Conservation (phyloP, 2,888 invertebrate genomes). For the Anoplius nigerrimus region DNA sequence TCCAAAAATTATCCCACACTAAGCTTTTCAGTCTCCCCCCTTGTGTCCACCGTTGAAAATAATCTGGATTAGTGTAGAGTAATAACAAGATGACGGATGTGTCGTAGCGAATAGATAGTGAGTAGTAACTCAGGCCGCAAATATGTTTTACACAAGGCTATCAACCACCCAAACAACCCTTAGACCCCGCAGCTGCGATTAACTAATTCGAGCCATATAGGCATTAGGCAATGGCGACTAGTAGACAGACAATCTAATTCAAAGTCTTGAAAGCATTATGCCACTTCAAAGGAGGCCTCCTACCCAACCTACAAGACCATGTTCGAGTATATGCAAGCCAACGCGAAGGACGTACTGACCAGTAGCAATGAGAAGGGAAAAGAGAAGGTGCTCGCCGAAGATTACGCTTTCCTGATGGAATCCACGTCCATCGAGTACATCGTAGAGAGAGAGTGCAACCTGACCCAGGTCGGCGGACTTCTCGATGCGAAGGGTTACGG, state of each 20-base stretch:
- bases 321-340: conserved; percentile 85
- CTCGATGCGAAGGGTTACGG: conserved; percentile 91
- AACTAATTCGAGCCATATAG: conserved; percentile 12
- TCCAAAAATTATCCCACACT: too few species aligned
- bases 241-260: conserved; percentile 37
- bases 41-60: too few species aligned
- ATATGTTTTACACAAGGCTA: conserved; percentile 1
- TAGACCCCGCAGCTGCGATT: conserved; percentile 4
- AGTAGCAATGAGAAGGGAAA: conserved; percentile 82
- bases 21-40: too few species aligned
- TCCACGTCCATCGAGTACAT: conserved; percentile 92
- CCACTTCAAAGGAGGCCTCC: conserved; percentile 82
- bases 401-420: conserved; percentile 85
- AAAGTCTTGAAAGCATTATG: conserved; percentile 51
- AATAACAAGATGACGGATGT: not conserved
- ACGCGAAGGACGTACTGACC: conserved; percentile 79
- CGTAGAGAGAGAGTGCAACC: conserved; percentile 85
- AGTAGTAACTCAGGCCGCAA: too few species aligned
- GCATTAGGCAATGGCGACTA: conserved; percentile 23
- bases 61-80: not conserved
- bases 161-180: too few species aligned
- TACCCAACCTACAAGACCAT: conserved; percentile 87
- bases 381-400: conserved; percentile 77
- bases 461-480: conserved; percentile 84
- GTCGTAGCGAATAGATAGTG: too few species aligned